Base-by-base conservation (phyloP, 2,888 invertebrate genomes). In the Mythimna albipuncta region DNA sequence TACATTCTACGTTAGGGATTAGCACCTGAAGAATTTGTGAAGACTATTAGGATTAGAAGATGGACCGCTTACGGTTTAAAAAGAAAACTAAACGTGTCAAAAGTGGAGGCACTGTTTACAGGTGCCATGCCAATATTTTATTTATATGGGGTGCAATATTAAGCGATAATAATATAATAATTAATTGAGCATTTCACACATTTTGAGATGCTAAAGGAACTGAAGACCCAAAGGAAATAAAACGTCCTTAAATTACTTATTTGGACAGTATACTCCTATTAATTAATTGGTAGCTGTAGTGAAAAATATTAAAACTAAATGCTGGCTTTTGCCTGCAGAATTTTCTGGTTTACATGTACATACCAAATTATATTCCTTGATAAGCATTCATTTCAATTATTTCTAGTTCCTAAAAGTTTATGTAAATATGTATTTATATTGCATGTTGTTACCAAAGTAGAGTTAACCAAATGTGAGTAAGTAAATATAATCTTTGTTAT, bases 401-500 rank as follows among this genome's bases (percentile, higher is more conserved):
- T 62, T 69, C 26, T 79, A 82, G 84, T 82, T 84, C 82, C 77
- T 84, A 68, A 62, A 72, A 54, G 67, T 59, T 0, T 32, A 65
- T 79, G 67, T 64, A 68, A 61, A 64, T 75, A 68, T 44, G 13
- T 44, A 44, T 50, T 44, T 55, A 44, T 76, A 58, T 54, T 64
- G 69, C 62, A 75, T 67, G 72, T 61, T 64, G 65, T 81, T 83
- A 76, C 84, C 82, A 87, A 87, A 87, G 80, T 80, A 82, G 76
- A 81, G 41, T 54, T 70, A 76, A 84, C 82, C 83, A 85, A 87
- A 86, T 77, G 70, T 71, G 76, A 83, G 81, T 82, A 84, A 83
- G 81, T 82, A 84, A 87, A 86, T 77, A 69, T 76, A 76, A 55
- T 26, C 54, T 70, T 50, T 74, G 74, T 64, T 64, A 35, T 35